phyloP scores from a whole-genome alignment of 2,888 invertebrate genomes.

The Aspidiotus destructor region DNA sequence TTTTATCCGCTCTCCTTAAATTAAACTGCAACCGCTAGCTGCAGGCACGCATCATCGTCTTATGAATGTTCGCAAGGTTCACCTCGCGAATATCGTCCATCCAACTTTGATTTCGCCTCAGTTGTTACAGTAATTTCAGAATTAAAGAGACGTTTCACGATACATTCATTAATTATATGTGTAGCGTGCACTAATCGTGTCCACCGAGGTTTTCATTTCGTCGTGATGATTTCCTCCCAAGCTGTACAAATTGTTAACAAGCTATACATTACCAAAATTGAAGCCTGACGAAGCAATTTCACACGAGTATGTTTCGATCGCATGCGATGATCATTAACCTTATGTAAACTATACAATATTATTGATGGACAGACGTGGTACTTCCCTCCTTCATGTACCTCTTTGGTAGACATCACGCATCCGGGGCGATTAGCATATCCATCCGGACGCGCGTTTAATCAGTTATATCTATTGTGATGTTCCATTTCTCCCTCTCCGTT shows the following conservation, averaged over 20 bases:
- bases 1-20: too few species aligned
- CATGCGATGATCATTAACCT: not conserved
- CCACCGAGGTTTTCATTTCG: not conserved
- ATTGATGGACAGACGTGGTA: not conserved
- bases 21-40: too few species aligned
- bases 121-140: too few species aligned
- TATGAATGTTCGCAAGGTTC: too few species aligned
- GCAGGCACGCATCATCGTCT: too few species aligned
- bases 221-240: not conserved
- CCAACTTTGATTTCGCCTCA: too few species aligned
- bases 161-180: not conserved
- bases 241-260: not conserved
- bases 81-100: too few species aligned
- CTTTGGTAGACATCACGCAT: not conserved
- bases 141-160: not conserved
- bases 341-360: not conserved
- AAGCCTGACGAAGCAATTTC: conserved; percentile 1
- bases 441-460: not conserved
- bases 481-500: not conserved
- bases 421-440: not conserved
- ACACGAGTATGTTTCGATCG: not conserved
- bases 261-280: not conserved
- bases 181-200: not conserved
- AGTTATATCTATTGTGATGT: not conserved
- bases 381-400: not conserved